Evolutionary conservation across 1,140 invertebrate species (phyloP), one percentile per base, ranked within the genome.

Genomic region (Lucilia sericata): DNA sequence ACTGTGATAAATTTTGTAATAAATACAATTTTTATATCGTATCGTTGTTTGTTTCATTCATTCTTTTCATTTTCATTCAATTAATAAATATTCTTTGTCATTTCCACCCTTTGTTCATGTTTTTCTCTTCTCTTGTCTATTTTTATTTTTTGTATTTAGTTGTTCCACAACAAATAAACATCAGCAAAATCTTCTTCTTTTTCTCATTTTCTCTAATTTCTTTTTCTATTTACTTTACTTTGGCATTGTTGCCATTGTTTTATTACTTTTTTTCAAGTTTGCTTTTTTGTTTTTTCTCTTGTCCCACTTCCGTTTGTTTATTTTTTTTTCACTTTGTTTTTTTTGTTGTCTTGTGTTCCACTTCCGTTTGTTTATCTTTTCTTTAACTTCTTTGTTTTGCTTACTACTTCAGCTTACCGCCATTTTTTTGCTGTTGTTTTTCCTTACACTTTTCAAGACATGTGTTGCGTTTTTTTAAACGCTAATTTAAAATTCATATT

Each of bases 401-500:
- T 60, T 60, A 14, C 55, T 60, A 14, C 55, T 60, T 5, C 14
- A n/a, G 14, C 17, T 60, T 42, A 42, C 42, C 42, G 55, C 14
- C 55, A 60, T 60, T 60, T 17, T n/a, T 60, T 60, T 17, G 55
- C 14, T 60, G 55, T 60, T 60, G 51, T 9, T 3, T 13, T 60
- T 5, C 5, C 14, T 17, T 60, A 60, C n/a, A 5, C 14, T 60
- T 60, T 8, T 14, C n/a, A 60, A 60, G 14, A 60, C 14, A 60
- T 17, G 14, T 60, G 14, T 60, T 60, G 55, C 42, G 42, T 42
- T 42, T 42, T 30, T 30, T 42, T 42, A 42, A 42, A 8, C 42
- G 42, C n/a, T n/a, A n/a, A 60, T 60, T 17, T n/a, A 14, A 60
- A 60, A 60, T 60, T 60, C 55, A 60, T 60, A 60, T 60, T 60